phyloP scores from a whole-genome alignment of 2,113 vertebrate species.

The Prochilodus magdalenae region DNA sequence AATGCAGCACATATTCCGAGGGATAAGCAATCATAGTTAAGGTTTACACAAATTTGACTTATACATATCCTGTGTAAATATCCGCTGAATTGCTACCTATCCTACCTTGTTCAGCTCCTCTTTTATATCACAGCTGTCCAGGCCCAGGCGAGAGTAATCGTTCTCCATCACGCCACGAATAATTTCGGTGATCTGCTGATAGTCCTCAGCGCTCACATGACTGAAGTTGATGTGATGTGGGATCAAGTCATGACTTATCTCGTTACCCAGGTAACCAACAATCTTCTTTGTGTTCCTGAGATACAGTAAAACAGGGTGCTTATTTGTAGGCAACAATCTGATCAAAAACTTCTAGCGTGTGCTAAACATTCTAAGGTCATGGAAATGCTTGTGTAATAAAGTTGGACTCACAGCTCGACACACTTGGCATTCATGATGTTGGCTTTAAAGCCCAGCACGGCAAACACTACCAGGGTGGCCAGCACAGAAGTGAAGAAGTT shows the following conservation, averaged over 20 bases:
- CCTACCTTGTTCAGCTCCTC: constrained; percentile 92
- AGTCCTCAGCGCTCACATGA: constrained; percentile 83
- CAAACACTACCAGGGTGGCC: constrained; percentile 97
- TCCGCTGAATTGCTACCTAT: constrained; percentile 63
- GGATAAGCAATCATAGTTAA: not conserved
- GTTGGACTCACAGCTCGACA: constrained; percentile 75
- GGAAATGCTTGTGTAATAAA: not conserved
- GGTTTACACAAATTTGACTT: constrained; percentile 16
- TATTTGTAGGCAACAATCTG: no score
- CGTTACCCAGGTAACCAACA: constrained; percentile 79
- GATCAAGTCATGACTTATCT: constrained; percentile 82
- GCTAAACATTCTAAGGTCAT: not conserved
- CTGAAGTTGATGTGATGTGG: constrained; percentile 91
- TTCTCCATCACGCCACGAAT: constrained; percentile 83
- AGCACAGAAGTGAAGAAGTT: constrained; percentile 98
- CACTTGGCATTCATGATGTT: constrained; percentile 93
- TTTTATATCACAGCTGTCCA: constrained; percentile 87
- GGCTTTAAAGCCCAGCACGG: constrained; percentile 97
- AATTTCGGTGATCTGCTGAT: constrained; percentile 84
- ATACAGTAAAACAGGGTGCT: constrained; percentile 61
- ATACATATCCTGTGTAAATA: not conserved
- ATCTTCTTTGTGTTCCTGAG: constrained; percentile 89
- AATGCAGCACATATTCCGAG: not conserved
- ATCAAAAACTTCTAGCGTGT: no score
- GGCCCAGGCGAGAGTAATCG: constrained; percentile 79